phyloP scores from a whole-genome alignment of 2,113 vertebrate genomes.

The Rhinoderma darwinii region DNA sequence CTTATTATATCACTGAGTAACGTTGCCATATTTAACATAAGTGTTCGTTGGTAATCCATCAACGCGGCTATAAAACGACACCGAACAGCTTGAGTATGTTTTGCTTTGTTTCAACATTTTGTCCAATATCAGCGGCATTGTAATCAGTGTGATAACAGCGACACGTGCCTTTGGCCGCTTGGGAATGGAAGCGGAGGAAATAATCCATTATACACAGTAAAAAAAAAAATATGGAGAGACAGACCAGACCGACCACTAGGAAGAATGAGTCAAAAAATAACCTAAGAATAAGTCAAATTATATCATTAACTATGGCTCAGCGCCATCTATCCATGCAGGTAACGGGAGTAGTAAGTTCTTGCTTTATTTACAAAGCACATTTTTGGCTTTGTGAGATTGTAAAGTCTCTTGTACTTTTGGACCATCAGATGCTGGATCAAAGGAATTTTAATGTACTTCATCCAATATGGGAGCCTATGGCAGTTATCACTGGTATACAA shows the following conservation, averaged over 20 bases:
- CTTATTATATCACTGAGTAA: no score
- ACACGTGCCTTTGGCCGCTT: neutral
- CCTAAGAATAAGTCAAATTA: neutral
- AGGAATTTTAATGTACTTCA: neutral
- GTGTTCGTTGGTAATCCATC: no score
- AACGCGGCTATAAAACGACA: no score
- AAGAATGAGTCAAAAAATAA: neutral
- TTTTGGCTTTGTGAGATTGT: no score
- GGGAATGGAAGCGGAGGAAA: neutral
- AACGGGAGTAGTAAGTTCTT: no score
- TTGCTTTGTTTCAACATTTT: no score
- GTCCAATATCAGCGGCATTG: no score
- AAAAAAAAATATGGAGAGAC: neutral
- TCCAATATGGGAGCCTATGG: no score
- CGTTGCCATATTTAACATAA: no score
- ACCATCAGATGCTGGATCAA: neutral
- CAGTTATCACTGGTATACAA: no score
- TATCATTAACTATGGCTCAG: neutral
- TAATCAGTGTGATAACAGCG: slow-evolving; percentile 1
- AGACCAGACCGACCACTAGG: neutral
- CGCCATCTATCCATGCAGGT: neutral
- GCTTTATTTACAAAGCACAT: no score
- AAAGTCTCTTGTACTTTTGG: no score
- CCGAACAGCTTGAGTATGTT: neutral
- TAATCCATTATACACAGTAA: neutral